These are phyloP conservation scores for Sphinx pinastri DNA, from an alignment of 2,888 invertebrate species.

Conservation along the genomic window DNA sequence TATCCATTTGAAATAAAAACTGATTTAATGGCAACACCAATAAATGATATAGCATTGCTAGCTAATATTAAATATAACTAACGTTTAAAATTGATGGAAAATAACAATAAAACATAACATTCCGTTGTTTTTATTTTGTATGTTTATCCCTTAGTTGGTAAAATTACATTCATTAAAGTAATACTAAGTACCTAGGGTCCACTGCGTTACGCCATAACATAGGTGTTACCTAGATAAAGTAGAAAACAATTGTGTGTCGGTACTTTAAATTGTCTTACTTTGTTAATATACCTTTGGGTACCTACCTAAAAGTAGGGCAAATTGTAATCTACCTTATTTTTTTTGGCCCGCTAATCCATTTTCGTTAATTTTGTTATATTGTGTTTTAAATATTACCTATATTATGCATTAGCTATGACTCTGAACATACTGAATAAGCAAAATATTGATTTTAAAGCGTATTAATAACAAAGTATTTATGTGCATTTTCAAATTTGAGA, in stretches of 20 bases:
- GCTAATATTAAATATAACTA: neutral
- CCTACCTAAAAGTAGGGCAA: conserved; percentile 6
- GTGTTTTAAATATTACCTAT: neutral
- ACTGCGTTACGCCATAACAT: conserved; percentile 54
- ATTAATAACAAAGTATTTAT: neutral
- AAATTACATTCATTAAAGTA: conserved; percentile 36
- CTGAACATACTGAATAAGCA: conserved; percentile 9
- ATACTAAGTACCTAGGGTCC: conserved; percentile 64
- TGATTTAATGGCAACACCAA: neutral
- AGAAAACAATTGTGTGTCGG: conserved; percentile 33
- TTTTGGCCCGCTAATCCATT: neutral
- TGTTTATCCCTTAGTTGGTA: conserved; percentile 33
- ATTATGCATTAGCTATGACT: conserved; percentile 4
- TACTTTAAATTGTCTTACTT: conserved; percentile 28
- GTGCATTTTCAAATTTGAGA: neutral
- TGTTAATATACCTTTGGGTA: neutral
- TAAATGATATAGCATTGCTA: neutral
- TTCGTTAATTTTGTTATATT: neutral
- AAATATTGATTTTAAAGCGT: neutral
- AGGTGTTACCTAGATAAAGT: conserved; percentile 55
- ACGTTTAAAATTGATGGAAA: neutral
- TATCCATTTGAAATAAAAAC: neutral
- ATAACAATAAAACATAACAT: conserved; percentile 3
- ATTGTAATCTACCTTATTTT: neutral
- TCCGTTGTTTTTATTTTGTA: conserved; percentile 1